Evolutionary conservation across 2,113 vertebrate species (phyloP).

Genomic region (Anseranas semipalmata): DNA sequence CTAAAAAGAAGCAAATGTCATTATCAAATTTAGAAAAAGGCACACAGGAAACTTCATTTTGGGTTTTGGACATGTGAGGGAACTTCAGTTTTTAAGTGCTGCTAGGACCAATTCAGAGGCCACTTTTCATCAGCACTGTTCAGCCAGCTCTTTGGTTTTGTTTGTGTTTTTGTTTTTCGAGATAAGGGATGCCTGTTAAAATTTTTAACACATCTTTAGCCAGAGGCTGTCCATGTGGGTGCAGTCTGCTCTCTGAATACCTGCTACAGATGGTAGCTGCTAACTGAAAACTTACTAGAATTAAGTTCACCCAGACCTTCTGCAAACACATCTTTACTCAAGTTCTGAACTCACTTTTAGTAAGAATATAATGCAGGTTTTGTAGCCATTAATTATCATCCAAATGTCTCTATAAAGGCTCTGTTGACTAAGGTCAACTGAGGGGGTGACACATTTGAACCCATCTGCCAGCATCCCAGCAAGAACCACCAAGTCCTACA

Average conservation of each 20-base stretch:
- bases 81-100: background rate
- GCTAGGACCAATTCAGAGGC: background rate
- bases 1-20: background rate
- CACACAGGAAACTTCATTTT: background rate
- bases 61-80: background rate
- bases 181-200: background rate
- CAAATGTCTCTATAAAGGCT: background rate
- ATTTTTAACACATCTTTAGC: background rate
- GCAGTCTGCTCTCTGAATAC: background rate
- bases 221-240: background rate
- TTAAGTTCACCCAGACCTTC: background rate
- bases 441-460: background rate
- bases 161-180: background rate
- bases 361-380: background rate
- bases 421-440: background rate
- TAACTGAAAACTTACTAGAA: background rate
- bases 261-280: background rate
- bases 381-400: background rate
- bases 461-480: background rate
- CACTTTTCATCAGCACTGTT: background rate
- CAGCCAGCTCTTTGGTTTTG: background rate
- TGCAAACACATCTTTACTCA: background rate
- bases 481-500: background rate
- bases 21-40: background rate
- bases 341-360: background rate